Evolutionary conservation across 1,140 invertebrate species (phyloP).

Genomic region (Chymomyza costata): DNA sequence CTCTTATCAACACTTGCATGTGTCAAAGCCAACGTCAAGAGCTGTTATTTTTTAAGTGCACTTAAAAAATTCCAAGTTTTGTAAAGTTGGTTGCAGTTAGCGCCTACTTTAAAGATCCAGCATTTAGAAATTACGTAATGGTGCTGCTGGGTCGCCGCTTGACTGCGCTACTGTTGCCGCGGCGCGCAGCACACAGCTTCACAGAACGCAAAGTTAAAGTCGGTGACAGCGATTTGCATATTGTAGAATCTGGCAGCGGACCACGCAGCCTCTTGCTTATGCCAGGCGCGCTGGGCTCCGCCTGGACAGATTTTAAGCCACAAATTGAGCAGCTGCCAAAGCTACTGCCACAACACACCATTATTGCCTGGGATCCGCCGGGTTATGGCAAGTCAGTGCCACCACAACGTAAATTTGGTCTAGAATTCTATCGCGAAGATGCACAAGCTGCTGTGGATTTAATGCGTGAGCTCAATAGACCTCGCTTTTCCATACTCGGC

Average conservation of each 20-base stretch:
- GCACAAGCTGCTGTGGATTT: slow-evolving; percentile 82
- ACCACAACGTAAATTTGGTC: slow-evolving; percentile 82
- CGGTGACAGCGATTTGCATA: slow-evolving; percentile 80
- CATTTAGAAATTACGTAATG: slow-evolving; percentile 46
- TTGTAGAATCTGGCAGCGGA: slow-evolving; percentile 83
- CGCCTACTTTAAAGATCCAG: slow-evolving; percentile 19
- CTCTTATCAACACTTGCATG: too few relatives aligned
- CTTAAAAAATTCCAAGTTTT: slow-evolving; percentile 24
- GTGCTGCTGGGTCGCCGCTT: slow-evolving; percentile 14
- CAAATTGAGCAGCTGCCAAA: slow-evolving; percentile 84
- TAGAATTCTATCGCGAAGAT: slow-evolving; percentile 85
- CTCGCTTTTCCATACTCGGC: slow-evolving; percentile 86
- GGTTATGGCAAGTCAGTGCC: slow-evolving; percentile 91
- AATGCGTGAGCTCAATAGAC: slow-evolving; percentile 83
- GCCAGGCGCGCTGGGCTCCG: slow-evolving; percentile 85
- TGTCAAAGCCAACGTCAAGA: too few relatives aligned
- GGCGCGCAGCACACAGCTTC: slow-evolving; percentile 31
- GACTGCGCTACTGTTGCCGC: slow-evolving; percentile 7
- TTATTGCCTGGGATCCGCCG: slow-evolving; percentile 91
- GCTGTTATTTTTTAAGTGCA: slow-evolving; percentile 46
- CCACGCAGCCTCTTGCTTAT: slow-evolving; percentile 82
- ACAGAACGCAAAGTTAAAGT: slow-evolving; percentile 79
- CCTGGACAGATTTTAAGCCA: slow-evolving; percentile 88
- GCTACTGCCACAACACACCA: slow-evolving; percentile 80
- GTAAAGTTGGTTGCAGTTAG: slow-evolving; percentile 17